Evolutionary conservation across 2,888 invertebrate genomes (phyloP).

Genomic region (Drosophila vallismaia): DNA sequence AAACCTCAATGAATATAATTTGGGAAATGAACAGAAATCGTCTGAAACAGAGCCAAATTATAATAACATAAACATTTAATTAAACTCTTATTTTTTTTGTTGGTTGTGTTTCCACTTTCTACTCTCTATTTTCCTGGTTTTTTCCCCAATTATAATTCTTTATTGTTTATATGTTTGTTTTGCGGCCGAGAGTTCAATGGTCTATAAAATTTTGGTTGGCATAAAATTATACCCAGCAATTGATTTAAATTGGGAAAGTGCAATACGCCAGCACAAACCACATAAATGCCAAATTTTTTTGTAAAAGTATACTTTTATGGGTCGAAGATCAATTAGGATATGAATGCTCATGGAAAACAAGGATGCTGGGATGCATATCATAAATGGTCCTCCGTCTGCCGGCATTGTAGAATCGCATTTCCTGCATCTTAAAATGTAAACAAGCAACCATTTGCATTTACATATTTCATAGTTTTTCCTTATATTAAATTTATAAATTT

Average conservation of each 20-base stretch:
- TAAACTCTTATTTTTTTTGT: slow-evolving; percentile 45
- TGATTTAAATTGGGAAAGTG: slow-evolving; percentile 14
- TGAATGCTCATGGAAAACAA: slow-evolving; percentile 15
- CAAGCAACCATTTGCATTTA: slow-evolving; percentile 40
- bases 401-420: slow-evolving; percentile 21
- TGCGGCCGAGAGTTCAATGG: slow-evolving; percentile 51
- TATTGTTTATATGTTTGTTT: slow-evolving; percentile 52
- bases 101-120: not conserved
- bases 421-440: slow-evolving; percentile 21
- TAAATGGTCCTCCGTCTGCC: slow-evolving; percentile 5
- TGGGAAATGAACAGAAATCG: slow-evolving; percentile 38
- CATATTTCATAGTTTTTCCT: slow-evolving; percentile 32
- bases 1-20: slow-evolving; percentile 45
- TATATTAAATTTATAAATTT: slow-evolving; percentile 46
- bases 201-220: slow-evolving; percentile 35
- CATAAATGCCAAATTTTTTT: not conserved
- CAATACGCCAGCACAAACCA: not conserved
- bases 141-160: slow-evolving; percentile 41
- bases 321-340: slow-evolving; percentile 9
- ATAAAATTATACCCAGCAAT: slow-evolving; percentile 8
- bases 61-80: slow-evolving; percentile 66
- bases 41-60: slow-evolving; percentile 28
- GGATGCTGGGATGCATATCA: slow-evolving; percentile 10
- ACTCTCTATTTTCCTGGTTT: not conserved
- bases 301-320: not conserved